Evolutionary conservation across 2,888 invertebrate genomes (phyloP), one percentile per base, ranked within the genome.

Genomic region (Drosophila siamana): DNA sequence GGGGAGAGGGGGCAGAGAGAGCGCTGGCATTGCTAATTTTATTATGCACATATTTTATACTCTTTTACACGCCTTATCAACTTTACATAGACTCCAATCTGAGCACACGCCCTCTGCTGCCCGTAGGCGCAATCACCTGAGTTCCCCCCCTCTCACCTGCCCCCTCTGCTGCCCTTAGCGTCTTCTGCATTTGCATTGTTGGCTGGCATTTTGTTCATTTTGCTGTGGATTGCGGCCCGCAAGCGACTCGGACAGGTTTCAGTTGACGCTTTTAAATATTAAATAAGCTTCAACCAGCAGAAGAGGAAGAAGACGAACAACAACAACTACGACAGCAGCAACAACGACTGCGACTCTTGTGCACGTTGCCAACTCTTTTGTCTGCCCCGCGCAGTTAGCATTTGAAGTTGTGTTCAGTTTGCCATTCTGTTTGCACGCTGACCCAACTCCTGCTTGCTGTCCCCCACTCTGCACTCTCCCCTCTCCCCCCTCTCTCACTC

Each of bases 1-100:
- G n/a, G n/a, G n/a, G n/a, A 13, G 11, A 13, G 16, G 4, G 13
- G 11, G 40, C 6, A 1, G 43, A 13, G 19, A 2, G 43, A 7
- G 1, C 8, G 26, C 36, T 61, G 26, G 48, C 60, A 56, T 43
- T 47, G 46, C 66, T 73, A 61, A 69, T 76, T 75, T 76, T 60
- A 76, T 76, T 76, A 76, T 76, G 76, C 76, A 66, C 76, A 76
- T 72, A 76, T 63, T 69, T 76, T 61, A 73, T 57, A 66, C 69
- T 48, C 52, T 61, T 66, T 76, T 76, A 64, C 74, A 76, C 76
- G 74, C 63, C 74, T 76, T 76, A 76, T 74, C 76, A 76, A 76
- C 63, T 70, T 66, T 50, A 70, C 63, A 55, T 70, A 51, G 61
- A 59, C 76, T 77, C 52, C 28, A 76, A 77, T 77, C 76, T 70